Conservation (phyloP, 2,113 vertebrate genomes). For the Heterochromis multidens region DNA sequence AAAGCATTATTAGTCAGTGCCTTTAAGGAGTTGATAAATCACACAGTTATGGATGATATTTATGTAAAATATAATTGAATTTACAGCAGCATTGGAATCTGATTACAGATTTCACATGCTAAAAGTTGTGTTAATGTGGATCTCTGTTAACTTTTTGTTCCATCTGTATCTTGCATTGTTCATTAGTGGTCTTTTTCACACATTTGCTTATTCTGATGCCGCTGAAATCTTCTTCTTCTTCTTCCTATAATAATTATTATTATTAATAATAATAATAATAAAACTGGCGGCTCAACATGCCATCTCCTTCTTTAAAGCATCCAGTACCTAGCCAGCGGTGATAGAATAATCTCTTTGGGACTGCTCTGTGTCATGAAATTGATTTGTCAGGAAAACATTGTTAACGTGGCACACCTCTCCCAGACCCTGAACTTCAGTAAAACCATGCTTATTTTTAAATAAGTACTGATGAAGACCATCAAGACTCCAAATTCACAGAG, state of each 20-base stretch:
- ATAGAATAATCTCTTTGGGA: too few species aligned
- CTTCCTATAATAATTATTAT: background rate
- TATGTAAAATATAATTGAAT: constrained; percentile 22
- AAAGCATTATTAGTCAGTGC: background rate
- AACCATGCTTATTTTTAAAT: too few species aligned
- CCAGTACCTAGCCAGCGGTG: too few species aligned
- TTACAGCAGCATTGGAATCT: constrained; percentile 11
- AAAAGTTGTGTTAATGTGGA: background rate
- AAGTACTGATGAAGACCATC: too few species aligned
- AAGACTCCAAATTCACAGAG: too few species aligned
- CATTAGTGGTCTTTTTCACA: background rate
- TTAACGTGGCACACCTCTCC: too few species aligned
- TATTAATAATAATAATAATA: background rate
- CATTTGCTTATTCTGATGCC: background rate
- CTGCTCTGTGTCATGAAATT: too few species aligned
- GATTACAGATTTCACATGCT: background rate
- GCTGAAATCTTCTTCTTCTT: too few species aligned
- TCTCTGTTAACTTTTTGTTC: background rate
- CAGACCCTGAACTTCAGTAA: too few species aligned
- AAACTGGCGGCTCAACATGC: too few species aligned
- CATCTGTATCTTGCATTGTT: background rate
- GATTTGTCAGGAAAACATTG: too few species aligned
- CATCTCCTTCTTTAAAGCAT: too few species aligned
- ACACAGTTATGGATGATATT: constrained; percentile 20
- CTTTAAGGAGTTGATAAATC: constrained; percentile 12